Percentiles rank a stretch among this genome's conserved stretches.
phyloP scores from a whole-genome alignment of 2,113 vertebrate species.

The Eulemur macaco region DNA sequence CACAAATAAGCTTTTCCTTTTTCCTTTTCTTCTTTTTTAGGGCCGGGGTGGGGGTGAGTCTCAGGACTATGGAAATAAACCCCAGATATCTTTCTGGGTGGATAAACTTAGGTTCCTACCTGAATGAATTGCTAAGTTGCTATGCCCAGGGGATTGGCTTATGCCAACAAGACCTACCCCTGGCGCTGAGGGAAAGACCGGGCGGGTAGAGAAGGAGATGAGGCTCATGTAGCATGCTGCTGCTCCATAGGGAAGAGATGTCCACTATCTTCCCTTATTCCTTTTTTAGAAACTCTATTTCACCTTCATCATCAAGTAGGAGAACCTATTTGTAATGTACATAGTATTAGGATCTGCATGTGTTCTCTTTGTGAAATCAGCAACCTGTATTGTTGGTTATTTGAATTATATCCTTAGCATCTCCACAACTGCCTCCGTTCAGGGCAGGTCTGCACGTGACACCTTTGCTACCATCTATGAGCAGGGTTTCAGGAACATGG shows the following conservation, averaged over 20 bases:
- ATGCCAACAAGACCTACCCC: neutral
- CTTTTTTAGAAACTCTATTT: neutral
- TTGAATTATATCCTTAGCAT: neutral
- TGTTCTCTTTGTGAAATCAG: neutral
- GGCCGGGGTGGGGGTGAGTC: too few species aligned
- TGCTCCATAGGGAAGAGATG: neutral
- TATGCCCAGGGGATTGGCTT: neutral
- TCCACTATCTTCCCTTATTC: neutral
- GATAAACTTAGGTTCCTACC: neutral
- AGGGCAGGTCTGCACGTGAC: neutral
- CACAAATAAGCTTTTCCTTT: neutral
- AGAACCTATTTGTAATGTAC: neutral
- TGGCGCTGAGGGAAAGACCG: neutral
- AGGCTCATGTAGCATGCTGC: neutral
- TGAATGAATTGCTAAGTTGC: neutral
- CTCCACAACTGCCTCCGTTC: neutral
- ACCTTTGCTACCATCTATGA: neutral
- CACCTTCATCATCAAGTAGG: neutral
- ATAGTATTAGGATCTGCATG: neutral
- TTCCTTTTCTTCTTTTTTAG: neutral
- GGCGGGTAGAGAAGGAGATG: neutral
- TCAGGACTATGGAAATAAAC: neutral
- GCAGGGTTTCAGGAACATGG: neutral
- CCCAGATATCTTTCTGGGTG: neutral
- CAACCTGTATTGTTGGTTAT: neutral